Evolutionary conservation across 2,113 vertebrate species (phyloP).

Genomic region (Sterrhoptilus dennistouni): DNA sequence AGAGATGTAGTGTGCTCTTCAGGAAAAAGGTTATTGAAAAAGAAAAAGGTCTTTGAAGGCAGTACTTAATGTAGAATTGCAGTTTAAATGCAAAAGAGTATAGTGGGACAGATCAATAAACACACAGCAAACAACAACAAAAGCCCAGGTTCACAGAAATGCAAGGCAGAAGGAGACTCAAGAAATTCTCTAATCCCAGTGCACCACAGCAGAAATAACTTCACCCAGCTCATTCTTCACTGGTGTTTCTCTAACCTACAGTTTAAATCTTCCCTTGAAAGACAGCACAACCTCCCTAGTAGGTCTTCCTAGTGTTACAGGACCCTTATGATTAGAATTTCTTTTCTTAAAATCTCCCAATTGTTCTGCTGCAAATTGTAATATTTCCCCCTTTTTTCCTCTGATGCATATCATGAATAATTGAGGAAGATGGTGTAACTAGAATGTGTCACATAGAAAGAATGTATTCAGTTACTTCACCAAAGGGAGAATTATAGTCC

Average conservation of each 20-base stretch:
- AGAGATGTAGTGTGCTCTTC: background rate
- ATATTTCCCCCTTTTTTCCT: rapidly evolving
- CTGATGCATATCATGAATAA: background rate
- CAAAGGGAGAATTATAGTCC: background rate
- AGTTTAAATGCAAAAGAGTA: background rate
- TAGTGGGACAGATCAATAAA: background rate
- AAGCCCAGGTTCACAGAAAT: background rate
- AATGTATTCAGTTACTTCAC: background rate
- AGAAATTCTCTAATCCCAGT: background rate
- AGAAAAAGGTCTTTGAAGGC: background rate
- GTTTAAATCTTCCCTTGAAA: background rate
- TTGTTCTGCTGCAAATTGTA: background rate
- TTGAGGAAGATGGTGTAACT: background rate
- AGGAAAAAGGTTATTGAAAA: background rate
- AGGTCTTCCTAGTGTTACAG: background rate
- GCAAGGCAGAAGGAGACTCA: background rate
- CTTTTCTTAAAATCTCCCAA: background rate
- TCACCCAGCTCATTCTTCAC: background rate
- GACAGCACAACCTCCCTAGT: background rate
- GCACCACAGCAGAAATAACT: background rate
- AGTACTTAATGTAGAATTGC: background rate
- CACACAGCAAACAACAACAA: background rate
- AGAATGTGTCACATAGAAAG: background rate
- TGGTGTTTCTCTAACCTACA: background rate
- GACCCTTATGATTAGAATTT: background rate